Evolutionary conservation across 2,888 invertebrate species (phyloP).

Genomic region (Strigamia maritima): DNA sequence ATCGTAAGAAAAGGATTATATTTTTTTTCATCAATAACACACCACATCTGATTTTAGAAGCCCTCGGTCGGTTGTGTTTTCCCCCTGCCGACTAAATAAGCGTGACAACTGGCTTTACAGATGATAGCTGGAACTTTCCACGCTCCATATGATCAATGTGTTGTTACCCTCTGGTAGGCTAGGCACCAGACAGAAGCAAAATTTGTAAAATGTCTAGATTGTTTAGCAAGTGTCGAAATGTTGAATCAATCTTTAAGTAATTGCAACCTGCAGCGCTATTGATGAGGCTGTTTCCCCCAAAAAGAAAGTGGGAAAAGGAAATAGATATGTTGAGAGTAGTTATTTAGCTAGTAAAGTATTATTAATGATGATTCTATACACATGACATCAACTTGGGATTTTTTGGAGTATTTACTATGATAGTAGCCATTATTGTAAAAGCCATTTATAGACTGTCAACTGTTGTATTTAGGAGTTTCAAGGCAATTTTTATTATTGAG

Average conservation of each 20-base stretch:
- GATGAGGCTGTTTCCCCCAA: background rate
- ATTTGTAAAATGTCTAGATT: background rate
- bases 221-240: background rate
- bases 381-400: too few species aligned
- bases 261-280: background rate
- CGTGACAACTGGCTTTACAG: background rate
- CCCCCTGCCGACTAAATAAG: background rate
- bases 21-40: too few species aligned
- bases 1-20: background rate
- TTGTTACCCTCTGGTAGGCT: background rate
- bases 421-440: too few species aligned
- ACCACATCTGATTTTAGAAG: background rate
- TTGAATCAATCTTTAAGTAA: background rate
- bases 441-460: too few species aligned
- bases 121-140: background rate
- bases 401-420: too few species aligned
- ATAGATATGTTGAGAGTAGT: too few species aligned
- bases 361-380: too few species aligned
- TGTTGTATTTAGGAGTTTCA: too few species aligned
- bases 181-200: background rate
- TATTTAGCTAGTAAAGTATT: too few species aligned
- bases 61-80: background rate
- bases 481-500: too few species aligned
- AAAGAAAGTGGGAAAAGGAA: background rate
- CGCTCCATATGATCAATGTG: background rate